Base-by-base conservation (phyloP, 2,888 invertebrate species). In the Danaus chrysippus region DNA sequence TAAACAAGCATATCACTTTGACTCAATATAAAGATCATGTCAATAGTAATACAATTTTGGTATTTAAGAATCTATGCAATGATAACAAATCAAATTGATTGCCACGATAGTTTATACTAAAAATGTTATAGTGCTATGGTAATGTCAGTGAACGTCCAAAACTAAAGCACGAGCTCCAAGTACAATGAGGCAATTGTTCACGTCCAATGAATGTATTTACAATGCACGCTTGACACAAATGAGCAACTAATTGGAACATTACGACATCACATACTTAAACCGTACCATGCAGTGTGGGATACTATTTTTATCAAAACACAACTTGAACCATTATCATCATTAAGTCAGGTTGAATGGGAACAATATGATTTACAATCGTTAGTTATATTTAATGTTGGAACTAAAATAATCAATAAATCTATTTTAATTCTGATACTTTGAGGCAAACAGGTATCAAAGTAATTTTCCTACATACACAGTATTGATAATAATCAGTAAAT, bases 201-300 rank as follows among this genome's bases (percentile, higher is more conserved):
- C 77, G 77, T 76, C 78, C 78, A 83, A 82, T 86, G 82, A 84
- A 86, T 84, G 80, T 82, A 77, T 73, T 75, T 73, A 86, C 86
- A 87, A 86, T 84, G 80, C 83, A 83, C 82, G 82, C 75, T 73
- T 86, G 85, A 89, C 86, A 87, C 82, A 87, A 88, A 89, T 90
- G 85, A 87, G 83, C 84, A 82, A 77, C 89, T 89, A 89, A 89
- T 89, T 87, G 89, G 86, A 88, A 87, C 85, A 74, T 88, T 88
- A 83, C 87, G 78, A 83, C 84, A 89, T 83, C 76, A 75, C 73
- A 74, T 72, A 76, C 78, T 79, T 76, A 83, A 85, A 78, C 81
- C 79, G 81, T 82, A 83, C 77, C 55, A 61, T 62, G 56, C 64
- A 55, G 59, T 59, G 64, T 66, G 59, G 61, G 66, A 66, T 59